Percentiles rank a stretch among this genome's conserved stretches.
These are phyloP conservation scores for Ptychochromis oligacanthus DNA, from an alignment of 2,113 vertebrate species.

Conservation along the genomic window DNA sequence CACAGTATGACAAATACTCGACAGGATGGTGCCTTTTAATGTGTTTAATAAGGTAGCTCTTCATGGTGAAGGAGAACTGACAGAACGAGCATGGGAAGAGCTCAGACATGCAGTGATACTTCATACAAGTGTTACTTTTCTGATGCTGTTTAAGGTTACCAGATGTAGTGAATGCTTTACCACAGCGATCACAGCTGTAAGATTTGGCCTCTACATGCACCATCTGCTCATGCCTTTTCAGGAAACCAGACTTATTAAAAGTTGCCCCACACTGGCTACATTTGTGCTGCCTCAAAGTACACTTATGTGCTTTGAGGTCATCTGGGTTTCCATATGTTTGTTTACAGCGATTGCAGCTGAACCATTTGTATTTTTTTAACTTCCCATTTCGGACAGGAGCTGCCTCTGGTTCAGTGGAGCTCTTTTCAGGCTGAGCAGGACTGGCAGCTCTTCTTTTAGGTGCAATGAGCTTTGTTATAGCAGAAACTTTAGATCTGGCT, in stretches of 20 bases:
- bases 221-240: conserved; percentile 73
- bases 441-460: conserved; percentile 46
- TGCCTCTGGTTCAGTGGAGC: not conserved
- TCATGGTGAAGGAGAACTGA: conserved; percentile 80
- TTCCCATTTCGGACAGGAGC: not conserved
- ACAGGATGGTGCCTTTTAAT: conserved; percentile 78
- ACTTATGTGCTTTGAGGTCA: conserved; percentile 72
- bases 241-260: conserved; percentile 68
- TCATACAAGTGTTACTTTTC: conserved; percentile 68
- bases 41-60: conserved; percentile 81
- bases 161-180: conserved; percentile 68
- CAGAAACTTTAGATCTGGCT: conserved; percentile 57
- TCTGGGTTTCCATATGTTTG: conserved; percentile 61
- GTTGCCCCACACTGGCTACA: conserved; percentile 70
- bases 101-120: conserved; percentile 66
- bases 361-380: conserved; percentile 46
- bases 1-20: conserved; percentile 61
- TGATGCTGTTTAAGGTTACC: conserved; percentile 78
- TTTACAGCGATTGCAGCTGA: conserved; percentile 73
- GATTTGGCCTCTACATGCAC: conserved; percentile 60
- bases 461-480: conserved; percentile 65
- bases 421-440: not conserved
- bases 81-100: conserved; percentile 76
- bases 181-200: conserved; percentile 72
- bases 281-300: conserved; percentile 55